These are phyloP conservation scores for Xyrichtys novacula DNA, from an alignment of 2,797 vertebrate genomes.

Conservation along the genomic window DNA sequence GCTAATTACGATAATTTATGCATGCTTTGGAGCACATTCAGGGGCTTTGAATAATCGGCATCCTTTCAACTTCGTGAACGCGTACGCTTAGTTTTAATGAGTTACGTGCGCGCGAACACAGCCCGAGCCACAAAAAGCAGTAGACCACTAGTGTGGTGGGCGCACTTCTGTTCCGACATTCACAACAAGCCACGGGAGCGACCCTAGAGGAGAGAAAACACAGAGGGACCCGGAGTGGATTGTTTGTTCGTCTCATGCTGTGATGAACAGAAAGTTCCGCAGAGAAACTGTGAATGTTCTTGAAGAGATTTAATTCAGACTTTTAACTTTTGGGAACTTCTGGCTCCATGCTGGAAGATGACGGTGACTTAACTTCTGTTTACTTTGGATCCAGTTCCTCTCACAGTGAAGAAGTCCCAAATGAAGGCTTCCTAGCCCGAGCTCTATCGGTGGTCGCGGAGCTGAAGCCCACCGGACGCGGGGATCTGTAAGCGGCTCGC, in stretches of 20 bases:
- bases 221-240: not conserved
- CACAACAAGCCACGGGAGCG: not conserved
- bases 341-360: constrained; percentile 37
- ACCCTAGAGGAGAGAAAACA: not conserved
- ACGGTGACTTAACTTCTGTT: constrained; percentile 45
- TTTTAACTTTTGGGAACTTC: constrained; percentile 24
- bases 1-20: not conserved
- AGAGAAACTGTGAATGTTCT: constrained; percentile 13
- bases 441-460: constrained; percentile 18
- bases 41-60: not conserved
- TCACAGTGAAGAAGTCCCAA: not conserved
- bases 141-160: constrained; percentile 36
- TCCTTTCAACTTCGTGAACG: constrained; percentile 55
- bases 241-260: not conserved
- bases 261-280: constrained; percentile 12
- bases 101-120: constrained; percentile 58
- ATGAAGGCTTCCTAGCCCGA: constrained; percentile 35
- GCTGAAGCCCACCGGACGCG: constrained; percentile 40
- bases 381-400: constrained; percentile 2
- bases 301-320: constrained; percentile 12
- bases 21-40: not conserved
- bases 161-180: constrained; percentile 30
- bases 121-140: constrained; percentile 70
- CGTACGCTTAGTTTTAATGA: constrained; percentile 64
- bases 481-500: constrained; percentile 35